Evolutionary conservation across 2,113 vertebrate genomes (phyloP), one percentile per base, ranked within the genome.

Genomic region (Atherinomorus stipes): DNA sequence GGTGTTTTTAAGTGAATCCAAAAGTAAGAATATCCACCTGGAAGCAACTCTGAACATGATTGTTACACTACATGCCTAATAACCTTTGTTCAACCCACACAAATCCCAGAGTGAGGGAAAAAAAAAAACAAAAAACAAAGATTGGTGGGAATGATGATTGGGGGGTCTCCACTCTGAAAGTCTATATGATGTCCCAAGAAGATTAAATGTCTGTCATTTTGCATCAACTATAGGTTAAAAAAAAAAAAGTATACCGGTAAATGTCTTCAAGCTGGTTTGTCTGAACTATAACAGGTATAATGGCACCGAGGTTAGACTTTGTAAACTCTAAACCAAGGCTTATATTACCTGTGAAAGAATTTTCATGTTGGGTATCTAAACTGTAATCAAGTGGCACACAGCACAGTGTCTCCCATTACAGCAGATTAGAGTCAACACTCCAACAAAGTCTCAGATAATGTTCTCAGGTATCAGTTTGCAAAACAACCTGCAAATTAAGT

Each of bases 391-490:
- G 25, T 42, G 25, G 4, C 0, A 16, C 22, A 11, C 7, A 50
- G 11, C 1, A 2, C 10, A 18, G 4, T 22, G 1, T 67, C 11
- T 60, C 42, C 21, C 18, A 16, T 45, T 60, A 25, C 40, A n/a
- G 34, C 0, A 16, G 22, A 31, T 58, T 52, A 37, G 4, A 42
- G 47, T 53, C 21, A 38, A 47, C 13, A 23, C 38, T 21, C 13
- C 38, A 3, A 52, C 37, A 34, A 4, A 22, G 10, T 15, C 25
- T 59, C 66, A 7, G 26, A 3, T 23, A 50, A 22, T 11, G 19
- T 40, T 70, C 47, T 68, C 10, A 0, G 26, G 37, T 58, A 1
- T 80, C 44, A 44, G 47, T 57, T 77, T 74, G 2, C 73, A 49
- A 51, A 52, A 18, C 1, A 4, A 22, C 51, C 28, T 38, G 4